Evolutionary conservation across 2,888 invertebrate species (phyloP), one percentile per base, ranked within the genome.

Genomic region (Plagiodera versicolora): DNA sequence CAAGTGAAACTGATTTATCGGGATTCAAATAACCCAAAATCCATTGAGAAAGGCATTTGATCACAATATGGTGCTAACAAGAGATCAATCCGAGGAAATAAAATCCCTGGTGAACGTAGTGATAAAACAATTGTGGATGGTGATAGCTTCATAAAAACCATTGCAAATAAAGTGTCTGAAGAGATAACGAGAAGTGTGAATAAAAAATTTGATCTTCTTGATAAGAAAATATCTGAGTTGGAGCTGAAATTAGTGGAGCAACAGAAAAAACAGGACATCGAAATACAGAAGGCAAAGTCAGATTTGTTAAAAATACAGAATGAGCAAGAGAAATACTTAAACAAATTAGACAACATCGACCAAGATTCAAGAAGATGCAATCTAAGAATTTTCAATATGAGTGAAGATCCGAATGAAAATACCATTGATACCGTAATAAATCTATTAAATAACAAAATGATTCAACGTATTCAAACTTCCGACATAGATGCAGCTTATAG

Each of bases 121-220:
- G 47, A 47, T 47, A 47, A 47, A 47, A 47, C 47, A 20, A 49
- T 11, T 49, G 24, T 49, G 49, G 49, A 49, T 49, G 49, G 49
- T 28, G 11, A 49, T 3, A 16, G 2, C 1, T 20, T 24, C 49
- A 1, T 49, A 49, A 28, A 49, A 49, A 49, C 49, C 5, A 49
- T 49, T 24, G 24, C 49, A 2, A 14, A 49, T 24, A 49, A 49
- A 4, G 49, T 49, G 1, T 49, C 49, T 11, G 49, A 11, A 24
- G 49, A 49, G 2, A 49, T 49, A 11, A 24, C 28, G 9, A 49
- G 28, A n/a, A 49, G 28, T 28, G 16, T 24, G 49, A 24, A 32
- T 11, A 32, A 11, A 20, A 49, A 49, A 3, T 14, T 49, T 28
- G 28, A 49, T 6, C 49, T 49, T 24, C 11, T 49, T 32, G 32